Evolutionary conservation across 2,113 vertebrate species (phyloP).

Genomic region (Mastomys natalensis): DNA sequence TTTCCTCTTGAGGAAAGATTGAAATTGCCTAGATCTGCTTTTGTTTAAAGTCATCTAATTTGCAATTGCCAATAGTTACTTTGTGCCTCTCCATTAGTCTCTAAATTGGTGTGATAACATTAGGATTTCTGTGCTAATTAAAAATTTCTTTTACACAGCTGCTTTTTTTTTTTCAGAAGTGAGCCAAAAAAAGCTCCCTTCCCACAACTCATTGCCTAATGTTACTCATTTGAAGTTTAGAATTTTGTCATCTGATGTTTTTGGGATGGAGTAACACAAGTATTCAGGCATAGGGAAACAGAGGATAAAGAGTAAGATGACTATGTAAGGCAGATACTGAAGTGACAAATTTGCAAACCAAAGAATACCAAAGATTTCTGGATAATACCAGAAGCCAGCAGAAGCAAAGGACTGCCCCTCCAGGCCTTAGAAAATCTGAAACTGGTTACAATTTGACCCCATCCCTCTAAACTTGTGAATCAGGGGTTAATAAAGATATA

Average conservation of each 20-base stretch:
- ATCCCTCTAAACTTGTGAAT: not conserved
- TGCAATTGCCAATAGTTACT: slow-evolving; percentile 32
- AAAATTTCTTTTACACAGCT: slow-evolving; percentile 50
- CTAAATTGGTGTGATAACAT: slow-evolving; percentile 51
- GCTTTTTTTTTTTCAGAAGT: not conserved
- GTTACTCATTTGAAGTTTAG: not conserved
- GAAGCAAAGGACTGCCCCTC: not conserved
- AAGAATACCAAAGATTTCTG: not conserved
- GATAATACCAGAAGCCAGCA: not conserved
- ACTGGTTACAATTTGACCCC: not conserved
- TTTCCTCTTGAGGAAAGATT: not conserved
- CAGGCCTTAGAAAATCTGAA: not conserved
- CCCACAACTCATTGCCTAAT: not conserved
- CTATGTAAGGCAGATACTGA: not conserved
- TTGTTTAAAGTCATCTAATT: slow-evolving; percentile 46
- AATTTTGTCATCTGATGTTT: not conserved
- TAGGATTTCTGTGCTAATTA: slow-evolving; percentile 34
- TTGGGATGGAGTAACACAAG: not conserved
- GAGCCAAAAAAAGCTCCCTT: not conserved
- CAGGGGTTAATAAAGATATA: not conserved
- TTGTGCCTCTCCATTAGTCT: slow-evolving; percentile 1
- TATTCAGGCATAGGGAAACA: not conserved
- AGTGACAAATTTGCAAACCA: not conserved
- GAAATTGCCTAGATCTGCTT: slow-evolving; percentile 9
- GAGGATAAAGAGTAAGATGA: not conserved